Conservation (phyloP, 1,140 invertebrate species). For the Metaphire vulgaris region DNA sequence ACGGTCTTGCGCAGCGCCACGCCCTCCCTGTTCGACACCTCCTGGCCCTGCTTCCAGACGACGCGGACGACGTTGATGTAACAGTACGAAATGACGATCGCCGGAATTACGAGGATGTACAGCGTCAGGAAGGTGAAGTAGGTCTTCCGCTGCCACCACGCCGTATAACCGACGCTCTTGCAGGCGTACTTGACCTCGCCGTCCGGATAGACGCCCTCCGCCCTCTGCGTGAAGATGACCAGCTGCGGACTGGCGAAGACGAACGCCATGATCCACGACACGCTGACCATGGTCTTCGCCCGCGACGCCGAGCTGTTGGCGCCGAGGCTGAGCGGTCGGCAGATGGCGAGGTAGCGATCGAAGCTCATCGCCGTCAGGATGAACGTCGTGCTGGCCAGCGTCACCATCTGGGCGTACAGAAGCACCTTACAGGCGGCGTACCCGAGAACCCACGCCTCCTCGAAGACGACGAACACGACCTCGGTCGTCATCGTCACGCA, state of each 20-base stretch:
- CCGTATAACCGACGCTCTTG: constrained; percentile 50
- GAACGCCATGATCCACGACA: constrained; percentile 51
- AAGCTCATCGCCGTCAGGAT: too few species aligned
- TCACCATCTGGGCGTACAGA: too few species aligned
- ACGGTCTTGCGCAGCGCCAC: constrained; percentile 35
- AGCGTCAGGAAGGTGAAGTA: too few species aligned
- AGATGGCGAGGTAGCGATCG: constrained; percentile 53
- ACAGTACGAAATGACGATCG: constrained; percentile 50
- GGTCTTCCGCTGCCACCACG: too few species aligned
- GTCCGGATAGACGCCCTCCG: constrained; percentile 36
- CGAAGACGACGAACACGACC: constrained; percentile 51
- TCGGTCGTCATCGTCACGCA: constrained; percentile 54
- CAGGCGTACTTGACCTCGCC: constrained; percentile 43
- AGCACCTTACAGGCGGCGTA: constrained; percentile 49
- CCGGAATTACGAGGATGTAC: constrained; percentile 51
- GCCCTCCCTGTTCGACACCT: constrained; percentile 27
- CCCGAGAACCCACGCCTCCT: constrained; percentile 51
- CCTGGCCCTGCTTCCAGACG: constrained; percentile 45
- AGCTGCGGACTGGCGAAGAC: constrained; percentile 53
- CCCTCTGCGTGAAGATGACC: constrained; percentile 50
- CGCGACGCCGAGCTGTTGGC: constrained; percentile 34
- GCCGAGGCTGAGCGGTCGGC: constrained; percentile 50
- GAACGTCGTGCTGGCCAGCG: too few species aligned
- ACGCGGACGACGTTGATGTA: constrained; percentile 51
- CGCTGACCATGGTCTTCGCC: constrained; percentile 41